Evolutionary conservation across 2,113 vertebrate species (phyloP).

Genomic region (Antennarius striatus): DNA sequence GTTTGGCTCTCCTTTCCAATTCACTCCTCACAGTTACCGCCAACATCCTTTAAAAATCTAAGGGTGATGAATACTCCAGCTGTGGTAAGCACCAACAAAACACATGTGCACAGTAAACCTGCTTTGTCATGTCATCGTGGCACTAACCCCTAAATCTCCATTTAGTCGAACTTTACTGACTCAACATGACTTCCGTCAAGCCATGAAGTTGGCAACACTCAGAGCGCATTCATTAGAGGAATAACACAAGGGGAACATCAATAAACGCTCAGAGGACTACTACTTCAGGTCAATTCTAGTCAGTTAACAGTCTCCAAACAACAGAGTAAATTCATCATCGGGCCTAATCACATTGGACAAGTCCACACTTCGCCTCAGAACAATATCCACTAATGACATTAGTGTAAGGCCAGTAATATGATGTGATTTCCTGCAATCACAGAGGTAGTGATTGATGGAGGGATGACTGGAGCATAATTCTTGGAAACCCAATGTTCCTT

Average conservation of each 20-base stretch:
- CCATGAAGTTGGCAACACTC: constrained; percentile 61
- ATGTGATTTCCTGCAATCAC: constrained; percentile 74
- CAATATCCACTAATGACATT: constrained; percentile 79
- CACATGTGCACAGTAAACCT: constrained; percentile 18
- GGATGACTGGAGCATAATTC: constrained; percentile 56
- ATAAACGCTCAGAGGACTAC: constrained; percentile 70
- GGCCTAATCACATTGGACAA: constrained; percentile 73
- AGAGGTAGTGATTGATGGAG: constrained; percentile 71
- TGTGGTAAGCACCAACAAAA: constrained; percentile 16
- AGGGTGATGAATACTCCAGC: too few species aligned
- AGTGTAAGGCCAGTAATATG: constrained; percentile 67
- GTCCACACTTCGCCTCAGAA: constrained; percentile 72
- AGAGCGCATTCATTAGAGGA: constrained; percentile 67
- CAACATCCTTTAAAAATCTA: not conserved
- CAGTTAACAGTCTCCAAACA: constrained; percentile 75
- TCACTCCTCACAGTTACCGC: not conserved
- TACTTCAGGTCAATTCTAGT: constrained; percentile 73
- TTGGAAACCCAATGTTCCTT: constrained; percentile 45
- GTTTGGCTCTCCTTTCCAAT: too few species aligned
- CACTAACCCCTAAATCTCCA: constrained; percentile 39
- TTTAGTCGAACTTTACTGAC: constrained; percentile 61
- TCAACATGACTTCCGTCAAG: constrained; percentile 55
- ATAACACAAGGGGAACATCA: constrained; percentile 67
- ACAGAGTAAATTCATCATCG: constrained; percentile 79
- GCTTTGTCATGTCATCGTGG: constrained; percentile 1